These are phyloP conservation scores for Parnassius orleans DNA, from an alignment of 2,888 invertebrate species.

Conservation along the genomic window DNA sequence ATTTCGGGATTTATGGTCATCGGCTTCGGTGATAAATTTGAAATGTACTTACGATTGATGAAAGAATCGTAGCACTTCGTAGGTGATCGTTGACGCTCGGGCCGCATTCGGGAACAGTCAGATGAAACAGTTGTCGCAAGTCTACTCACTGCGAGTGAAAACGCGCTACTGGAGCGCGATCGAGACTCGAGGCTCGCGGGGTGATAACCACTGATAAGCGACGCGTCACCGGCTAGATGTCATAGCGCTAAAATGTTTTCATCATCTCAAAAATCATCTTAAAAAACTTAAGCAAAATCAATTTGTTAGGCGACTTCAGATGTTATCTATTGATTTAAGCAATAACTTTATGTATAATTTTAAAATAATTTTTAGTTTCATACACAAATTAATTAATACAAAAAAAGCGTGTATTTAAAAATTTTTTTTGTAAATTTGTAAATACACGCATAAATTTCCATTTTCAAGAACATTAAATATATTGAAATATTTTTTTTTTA, in stretches of 20 bases:
- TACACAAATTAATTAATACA: too few relatives aligned
- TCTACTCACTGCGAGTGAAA: conserved; percentile 56
- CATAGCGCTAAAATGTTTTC: conserved; percentile 40
- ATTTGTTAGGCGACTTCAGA: too few relatives aligned
- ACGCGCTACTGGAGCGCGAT: conserved; percentile 56
- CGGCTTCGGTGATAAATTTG: conserved; percentile 23
- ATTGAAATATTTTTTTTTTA: too few relatives aligned
- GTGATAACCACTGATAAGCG: conserved; percentile 76
- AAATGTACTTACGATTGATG: conserved; percentile 29
- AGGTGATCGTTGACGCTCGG: conserved; percentile 28
- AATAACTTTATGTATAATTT: too few relatives aligned
- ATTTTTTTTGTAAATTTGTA: too few relatives aligned
- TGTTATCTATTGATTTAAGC: too few relatives aligned
- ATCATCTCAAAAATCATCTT: conserved; percentile 16
- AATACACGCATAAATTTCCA: too few relatives aligned
- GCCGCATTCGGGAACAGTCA: conserved; percentile 37
- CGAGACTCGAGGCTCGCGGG: conserved; percentile 57
- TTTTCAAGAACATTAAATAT: too few relatives aligned
- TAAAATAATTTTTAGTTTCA: too few relatives aligned
- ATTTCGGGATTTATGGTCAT: conserved; percentile 4
- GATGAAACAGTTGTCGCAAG: conserved; percentile 38
- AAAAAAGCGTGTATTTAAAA: too few relatives aligned
- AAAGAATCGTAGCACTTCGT: conserved; percentile 25
- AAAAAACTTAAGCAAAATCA: background rate
- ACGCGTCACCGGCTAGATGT: conserved; percentile 54